Conservation (phyloP, 2,113 vertebrate species). For the Perca flavescens region DNA sequence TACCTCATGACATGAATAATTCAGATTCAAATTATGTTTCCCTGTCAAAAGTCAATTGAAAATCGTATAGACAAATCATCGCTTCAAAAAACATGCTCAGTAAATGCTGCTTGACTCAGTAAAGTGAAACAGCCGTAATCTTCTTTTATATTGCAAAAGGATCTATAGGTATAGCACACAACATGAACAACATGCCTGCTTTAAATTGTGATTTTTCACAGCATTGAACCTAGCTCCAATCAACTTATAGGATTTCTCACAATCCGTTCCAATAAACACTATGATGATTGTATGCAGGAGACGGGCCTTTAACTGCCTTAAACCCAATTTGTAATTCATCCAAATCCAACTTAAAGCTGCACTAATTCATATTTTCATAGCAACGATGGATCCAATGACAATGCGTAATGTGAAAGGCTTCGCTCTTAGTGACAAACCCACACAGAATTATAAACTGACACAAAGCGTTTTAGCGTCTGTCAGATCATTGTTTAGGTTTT, state of each 20-base stretch:
- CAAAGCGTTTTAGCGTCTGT: background rate
- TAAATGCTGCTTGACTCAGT: background rate
- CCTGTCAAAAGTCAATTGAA: conserved; percentile 3
- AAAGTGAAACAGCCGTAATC: background rate
- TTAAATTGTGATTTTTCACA: background rate
- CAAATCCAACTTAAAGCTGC: background rate
- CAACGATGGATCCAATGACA: background rate
- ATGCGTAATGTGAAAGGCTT: background rate
- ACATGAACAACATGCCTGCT: background rate
- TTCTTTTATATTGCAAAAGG: background rate
- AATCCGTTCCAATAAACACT: background rate
- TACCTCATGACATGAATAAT: conserved; percentile 51
- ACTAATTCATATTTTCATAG: background rate
- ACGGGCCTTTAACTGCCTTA: background rate
- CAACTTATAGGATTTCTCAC: background rate
- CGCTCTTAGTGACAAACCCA: background rate
- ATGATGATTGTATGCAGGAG: background rate
- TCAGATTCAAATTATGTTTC: conserved; percentile 45
- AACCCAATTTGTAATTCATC: background rate
- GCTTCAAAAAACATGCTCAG: background rate
- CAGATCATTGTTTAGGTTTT: conserved; percentile 2
- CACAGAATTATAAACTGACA: background rate
- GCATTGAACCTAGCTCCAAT: background rate
- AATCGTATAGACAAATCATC: background rate
- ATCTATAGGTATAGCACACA: background rate